phyloP scores from a whole-genome alignment of 2,113 vertebrate genomes.

The Peromyscus leucopus region DNA sequence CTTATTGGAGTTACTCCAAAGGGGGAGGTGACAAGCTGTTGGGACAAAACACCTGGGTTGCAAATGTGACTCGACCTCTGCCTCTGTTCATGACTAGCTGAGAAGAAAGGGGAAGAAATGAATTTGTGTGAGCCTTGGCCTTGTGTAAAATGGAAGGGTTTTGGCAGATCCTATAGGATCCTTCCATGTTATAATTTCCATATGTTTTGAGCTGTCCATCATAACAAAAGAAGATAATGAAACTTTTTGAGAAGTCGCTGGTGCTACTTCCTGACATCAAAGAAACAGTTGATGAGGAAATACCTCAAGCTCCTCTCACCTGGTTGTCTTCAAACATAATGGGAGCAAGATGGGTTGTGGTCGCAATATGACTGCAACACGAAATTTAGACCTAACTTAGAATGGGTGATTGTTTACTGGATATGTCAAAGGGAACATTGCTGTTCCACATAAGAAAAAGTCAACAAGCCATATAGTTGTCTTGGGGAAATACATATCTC shows the following conservation, averaged over 20 bases:
- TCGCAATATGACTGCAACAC: not conserved
- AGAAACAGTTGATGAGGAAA: not conserved
- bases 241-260: not conserved
- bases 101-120: not conserved
- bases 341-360: not conserved
- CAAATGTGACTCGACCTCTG: not conserved
- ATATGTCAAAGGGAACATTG: slow-evolving; percentile 17
- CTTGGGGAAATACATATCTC: slow-evolving; percentile 38
- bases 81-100: not conserved
- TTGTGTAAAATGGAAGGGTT: not conserved
- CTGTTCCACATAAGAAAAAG: slow-evolving; percentile 60
- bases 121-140: not conserved
- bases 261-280: not conserved
- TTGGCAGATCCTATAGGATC: not conserved
- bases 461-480: slow-evolving; percentile 55
- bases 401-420: slow-evolving; percentile 48
- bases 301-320: not conserved
- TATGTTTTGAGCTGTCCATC: not conserved
- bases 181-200: not conserved
- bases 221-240: not conserved
- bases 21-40: not conserved
- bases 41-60: not conserved
- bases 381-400: slow-evolving; percentile 47
- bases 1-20: not conserved
- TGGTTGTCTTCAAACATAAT: not conserved